Evolutionary conservation across 1,140 invertebrate genomes (phyloP).

Genomic region (Heliothis virescens): DNA sequence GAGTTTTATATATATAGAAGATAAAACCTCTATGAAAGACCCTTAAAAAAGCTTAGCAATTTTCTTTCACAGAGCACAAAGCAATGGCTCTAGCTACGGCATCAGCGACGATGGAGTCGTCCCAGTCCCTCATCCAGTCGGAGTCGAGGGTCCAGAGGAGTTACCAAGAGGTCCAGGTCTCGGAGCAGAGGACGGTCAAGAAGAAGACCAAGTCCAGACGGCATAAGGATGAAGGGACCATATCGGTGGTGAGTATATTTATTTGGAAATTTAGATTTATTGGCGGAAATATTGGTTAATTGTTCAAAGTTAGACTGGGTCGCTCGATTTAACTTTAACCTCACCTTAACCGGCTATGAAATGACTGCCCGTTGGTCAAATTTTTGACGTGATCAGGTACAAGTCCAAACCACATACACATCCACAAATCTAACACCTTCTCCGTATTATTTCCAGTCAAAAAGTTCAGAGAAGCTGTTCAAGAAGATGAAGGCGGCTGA

Average conservation of each 20-base stretch:
- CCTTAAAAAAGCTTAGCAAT: background rate
- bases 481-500: constrained; percentile 81
- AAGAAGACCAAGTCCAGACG: constrained; percentile 81
- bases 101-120: constrained; percentile 79
- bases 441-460: constrained; percentile 68
- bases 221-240: constrained; percentile 83
- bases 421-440: background rate
- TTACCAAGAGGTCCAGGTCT: constrained; percentile 78
- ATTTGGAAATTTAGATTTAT: too few relatives aligned
- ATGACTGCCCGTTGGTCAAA: too few relatives aligned
- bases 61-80: constrained; percentile 60
- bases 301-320: too few relatives aligned
- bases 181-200: constrained; percentile 74
- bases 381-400: too few relatives aligned
- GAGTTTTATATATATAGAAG: too few relatives aligned
- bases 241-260: constrained; percentile 78
- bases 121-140: constrained; percentile 79
- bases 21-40: background rate
- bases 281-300: too few relatives aligned
- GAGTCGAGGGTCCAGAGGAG: constrained; percentile 76
- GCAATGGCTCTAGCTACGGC: constrained; percentile 71
- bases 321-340: too few relatives aligned
- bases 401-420: background rate
- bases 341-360: too few relatives aligned
- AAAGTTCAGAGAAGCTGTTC: constrained; percentile 81